Conservation (phyloP, 2,113 vertebrate species). For the Aegotheles bennettii region DNA sequence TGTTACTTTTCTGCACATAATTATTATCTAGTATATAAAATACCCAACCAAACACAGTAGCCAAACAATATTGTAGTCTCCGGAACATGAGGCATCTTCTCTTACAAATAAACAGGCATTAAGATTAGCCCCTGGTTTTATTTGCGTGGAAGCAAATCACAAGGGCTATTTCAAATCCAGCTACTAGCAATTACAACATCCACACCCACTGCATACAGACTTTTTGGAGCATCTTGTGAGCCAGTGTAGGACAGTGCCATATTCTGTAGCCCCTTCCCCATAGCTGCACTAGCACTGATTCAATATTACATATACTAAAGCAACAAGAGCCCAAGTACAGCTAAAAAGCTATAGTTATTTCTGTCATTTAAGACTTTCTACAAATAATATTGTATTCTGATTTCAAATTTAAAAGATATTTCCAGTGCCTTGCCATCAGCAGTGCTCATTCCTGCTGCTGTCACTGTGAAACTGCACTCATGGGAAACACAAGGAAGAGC, state of each 20-base stretch:
- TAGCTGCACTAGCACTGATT: neutral
- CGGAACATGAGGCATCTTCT: neutral
- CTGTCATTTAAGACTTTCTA: neutral
- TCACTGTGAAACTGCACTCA: neutral
- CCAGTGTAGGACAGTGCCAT: neutral
- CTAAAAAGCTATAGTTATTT: neutral
- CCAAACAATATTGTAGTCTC: neutral
- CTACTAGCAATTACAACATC: neutral
- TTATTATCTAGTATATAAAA: neutral
- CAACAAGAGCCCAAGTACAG: neutral
- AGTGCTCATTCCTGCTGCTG: neutral
- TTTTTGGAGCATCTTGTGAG: neutral
- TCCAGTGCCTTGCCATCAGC: neutral
- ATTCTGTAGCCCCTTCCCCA: neutral
- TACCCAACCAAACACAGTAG: neutral
- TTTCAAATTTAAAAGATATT: neutral
- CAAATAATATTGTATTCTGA: neutral
- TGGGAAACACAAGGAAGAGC: slow-evolving; percentile 28
- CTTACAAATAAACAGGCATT: neutral
- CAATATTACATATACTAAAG: neutral
- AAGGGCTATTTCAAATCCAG: neutral
- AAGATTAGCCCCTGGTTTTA: neutral
- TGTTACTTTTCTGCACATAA: neutral
- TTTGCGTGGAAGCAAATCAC: neutral
- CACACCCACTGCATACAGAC: neutral